Conservation (phyloP, 2,888 invertebrate species). For the Charanyca ferruginea region DNA sequence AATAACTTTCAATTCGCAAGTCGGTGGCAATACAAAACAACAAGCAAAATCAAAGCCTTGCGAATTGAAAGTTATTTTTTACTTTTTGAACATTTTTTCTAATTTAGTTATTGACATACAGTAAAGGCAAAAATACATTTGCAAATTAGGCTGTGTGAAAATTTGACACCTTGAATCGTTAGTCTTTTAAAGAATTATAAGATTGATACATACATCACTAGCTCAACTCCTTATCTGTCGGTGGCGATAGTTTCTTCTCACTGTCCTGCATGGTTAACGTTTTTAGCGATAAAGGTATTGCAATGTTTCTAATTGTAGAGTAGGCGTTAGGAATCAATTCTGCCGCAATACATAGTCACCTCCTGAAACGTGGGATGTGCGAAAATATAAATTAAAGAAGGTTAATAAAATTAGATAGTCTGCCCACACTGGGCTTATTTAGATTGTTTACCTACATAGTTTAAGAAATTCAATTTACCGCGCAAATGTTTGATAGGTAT, state of each 20-base stretch:
- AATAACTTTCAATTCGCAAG: no score
- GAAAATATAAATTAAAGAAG: constrained; percentile 3
- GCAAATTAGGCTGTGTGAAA: no score
- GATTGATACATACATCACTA: no score
- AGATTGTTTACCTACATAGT: not conserved
- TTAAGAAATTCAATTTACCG: not conserved
- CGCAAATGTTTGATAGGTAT: no score
- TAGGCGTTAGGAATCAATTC: constrained; percentile 1
- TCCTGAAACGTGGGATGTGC: constrained; percentile 7
- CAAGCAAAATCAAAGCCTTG: no score
- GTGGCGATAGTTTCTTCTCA: not conserved
- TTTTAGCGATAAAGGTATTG: not conserved
- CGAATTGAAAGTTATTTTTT: no score
- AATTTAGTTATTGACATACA: no score
- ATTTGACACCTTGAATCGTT: no score
- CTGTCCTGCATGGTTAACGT: not conserved
- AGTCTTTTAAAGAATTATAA: no score
- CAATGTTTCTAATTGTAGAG: constrained; percentile 15
- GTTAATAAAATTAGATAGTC: constrained; percentile 23
- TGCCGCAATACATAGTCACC: not conserved
- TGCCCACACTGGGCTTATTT: not conserved
- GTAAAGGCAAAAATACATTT: no score
- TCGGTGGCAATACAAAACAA: no score
- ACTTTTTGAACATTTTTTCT: no score
- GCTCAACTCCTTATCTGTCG: not conserved